Percentiles rank a stretch among this genome's conserved stretches.
Evolutionary conservation across 1,140 invertebrate genomes (phyloP).

Genomic region (Lepidurus packardi): DNA sequence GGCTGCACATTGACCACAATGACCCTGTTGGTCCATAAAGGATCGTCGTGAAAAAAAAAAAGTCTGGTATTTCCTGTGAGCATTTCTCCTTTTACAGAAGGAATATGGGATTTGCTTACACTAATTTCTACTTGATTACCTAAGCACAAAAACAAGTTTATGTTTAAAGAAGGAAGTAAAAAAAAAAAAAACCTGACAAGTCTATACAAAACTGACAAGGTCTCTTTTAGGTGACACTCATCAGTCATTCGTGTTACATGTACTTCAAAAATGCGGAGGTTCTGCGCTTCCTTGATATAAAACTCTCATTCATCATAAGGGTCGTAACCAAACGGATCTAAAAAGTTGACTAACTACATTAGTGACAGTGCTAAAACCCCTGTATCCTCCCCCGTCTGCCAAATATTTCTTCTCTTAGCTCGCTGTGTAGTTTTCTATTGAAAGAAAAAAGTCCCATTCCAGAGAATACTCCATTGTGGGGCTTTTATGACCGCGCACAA

Average conservation of each 20-base stretch:
- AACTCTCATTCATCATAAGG: conserved; percentile 4
- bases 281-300: conserved; percentile 3
- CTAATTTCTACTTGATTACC: background rate
- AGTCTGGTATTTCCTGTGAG: background rate
- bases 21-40: background rate
- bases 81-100: background rate
- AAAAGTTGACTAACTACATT: conserved; percentile 19
- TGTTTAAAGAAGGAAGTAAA: background rate
- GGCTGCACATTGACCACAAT: background rate
- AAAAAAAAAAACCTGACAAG: background rate
- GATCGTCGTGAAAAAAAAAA: background rate
- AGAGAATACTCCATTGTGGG: background rate
- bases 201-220: background rate
- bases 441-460: background rate
- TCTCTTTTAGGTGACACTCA: background rate
- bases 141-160: background rate
- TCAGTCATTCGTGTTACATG: background rate
- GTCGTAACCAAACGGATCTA: background rate
- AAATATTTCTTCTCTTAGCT: background rate
- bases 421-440: conserved; percentile 3
- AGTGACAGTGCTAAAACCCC: conserved; percentile 16
- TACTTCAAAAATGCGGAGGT: conserved; percentile 12
- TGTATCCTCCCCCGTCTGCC: conserved; percentile 16
- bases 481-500: conserved; percentile 12
- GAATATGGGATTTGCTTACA: background rate